phyloP scores from a whole-genome alignment of 2,888 invertebrate genomes.

The Teleiodes luculella region DNA sequence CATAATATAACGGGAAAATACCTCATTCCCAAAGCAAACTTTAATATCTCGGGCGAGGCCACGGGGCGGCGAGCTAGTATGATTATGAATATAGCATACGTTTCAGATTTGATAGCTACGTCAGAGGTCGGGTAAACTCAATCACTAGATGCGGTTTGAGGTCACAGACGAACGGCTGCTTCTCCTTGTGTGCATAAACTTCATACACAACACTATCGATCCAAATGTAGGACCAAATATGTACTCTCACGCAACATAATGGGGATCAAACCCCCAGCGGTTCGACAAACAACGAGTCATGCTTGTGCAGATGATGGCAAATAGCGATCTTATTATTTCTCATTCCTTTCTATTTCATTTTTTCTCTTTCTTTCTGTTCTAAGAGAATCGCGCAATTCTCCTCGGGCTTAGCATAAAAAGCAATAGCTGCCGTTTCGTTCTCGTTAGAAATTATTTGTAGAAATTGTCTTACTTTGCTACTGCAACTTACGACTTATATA shows the following conservation, averaged over 20 bases:
- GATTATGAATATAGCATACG: too few species aligned
- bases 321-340: not conserved
- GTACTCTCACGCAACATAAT: not conserved
- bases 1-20: too few species aligned
- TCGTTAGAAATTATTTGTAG: slow-evolving; percentile 3
- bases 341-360: slow-evolving; percentile 2
- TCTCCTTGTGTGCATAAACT: not conserved
- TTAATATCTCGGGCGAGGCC: too few species aligned
- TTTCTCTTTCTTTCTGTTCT: not conserved
- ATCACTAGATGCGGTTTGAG: not conserved
- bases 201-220: not conserved
- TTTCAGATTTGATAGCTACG: not conserved
- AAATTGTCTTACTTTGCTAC: not conserved
- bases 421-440: slow-evolving; percentile 1
- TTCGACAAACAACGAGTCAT: slow-evolving; percentile 7
- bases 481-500: too few species aligned
- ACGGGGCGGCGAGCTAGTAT: too few species aligned
- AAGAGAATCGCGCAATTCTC: slow-evolving; percentile 9
- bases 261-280: slow-evolving; percentile 7
- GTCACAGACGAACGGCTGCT: not conserved
- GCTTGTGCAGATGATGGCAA: not conserved
- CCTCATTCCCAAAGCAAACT: too few species aligned
- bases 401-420: slow-evolving; percentile 8
- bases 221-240: not conserved
- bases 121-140: not conserved